Evolutionary conservation across 2,888 invertebrate genomes (phyloP), one percentile per base, ranked within the genome.

Genomic region (Herminia tarsipennalis): DNA sequence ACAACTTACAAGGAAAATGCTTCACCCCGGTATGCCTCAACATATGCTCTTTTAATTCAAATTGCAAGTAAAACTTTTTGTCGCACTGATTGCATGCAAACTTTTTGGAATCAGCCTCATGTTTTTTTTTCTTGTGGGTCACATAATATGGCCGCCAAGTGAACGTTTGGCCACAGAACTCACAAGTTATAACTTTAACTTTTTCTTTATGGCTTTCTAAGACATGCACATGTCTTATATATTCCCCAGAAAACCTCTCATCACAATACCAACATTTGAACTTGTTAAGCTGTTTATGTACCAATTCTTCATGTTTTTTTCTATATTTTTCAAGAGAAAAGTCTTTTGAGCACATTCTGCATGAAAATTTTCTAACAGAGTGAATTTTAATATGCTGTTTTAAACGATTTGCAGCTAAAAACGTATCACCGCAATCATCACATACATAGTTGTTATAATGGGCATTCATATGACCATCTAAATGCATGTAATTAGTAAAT

Each of bases 331-430:
- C 66, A 8, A 88, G 45, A 0, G 78, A 69, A 45, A 92, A 93
- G 0, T 86, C 78, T 57, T 92, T 92, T 0, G 78, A 67, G 53
- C 93, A 93, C 0, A 71, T 57, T 0, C 77, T 70, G 46, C 93
- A 93, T 0, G 78, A 78, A 45, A 68, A 88, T 1, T 73, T 79
- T 0, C 87, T 92, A 0, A 73, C 72, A 3, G 78, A 79, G 46
- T 93, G 93, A 0, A 81, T 86, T 35, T 81, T 75, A 0, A 79
- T 48, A 42, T 92, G 93, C 5, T 76, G 78, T 14, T 78, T 80
- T 0, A 85, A 30, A 0, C 88, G 51, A 0, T 22, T 51, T 0
- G 52, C 48, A 0, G 81, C 59, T 0, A 86, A 10, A 30, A 81
- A 89, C 0, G 82, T 70, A 2, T 83, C 84, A 0, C 87, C 88